These are phyloP conservation scores for Conomelus anceps DNA, from an alignment of 2,888 invertebrate genomes.

Conservation along the genomic window DNA sequence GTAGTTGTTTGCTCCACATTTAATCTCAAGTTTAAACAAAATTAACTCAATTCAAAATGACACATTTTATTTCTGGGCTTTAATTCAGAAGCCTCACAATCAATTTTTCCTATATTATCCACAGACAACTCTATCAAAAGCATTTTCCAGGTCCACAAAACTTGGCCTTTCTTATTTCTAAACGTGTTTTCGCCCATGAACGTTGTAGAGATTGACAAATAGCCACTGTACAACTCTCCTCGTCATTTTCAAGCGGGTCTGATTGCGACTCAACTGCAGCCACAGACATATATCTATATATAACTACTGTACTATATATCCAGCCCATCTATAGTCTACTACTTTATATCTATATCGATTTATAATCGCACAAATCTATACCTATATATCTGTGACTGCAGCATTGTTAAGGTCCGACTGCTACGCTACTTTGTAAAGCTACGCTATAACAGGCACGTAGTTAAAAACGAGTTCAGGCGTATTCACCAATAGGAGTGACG, in stretches of 20 bases:
- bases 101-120: too few species aligned
- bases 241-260: not conserved
- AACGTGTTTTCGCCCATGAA: not conserved
- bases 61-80: too few species aligned
- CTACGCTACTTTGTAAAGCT: not conserved
- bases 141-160: not conserved
- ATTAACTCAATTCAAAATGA: too few species aligned
- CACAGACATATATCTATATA: not conserved
- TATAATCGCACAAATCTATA: too few species aligned
- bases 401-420: not conserved
- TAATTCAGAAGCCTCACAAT: too few species aligned
- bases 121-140: too few species aligned
- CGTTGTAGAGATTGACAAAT: not conserved
- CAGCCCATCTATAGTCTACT: too few species aligned
- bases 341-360: too few species aligned
- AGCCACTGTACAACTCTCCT: not conserved
- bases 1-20: too few species aligned
- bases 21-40: too few species aligned
- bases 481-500: not conserved
- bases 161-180: not conserved
- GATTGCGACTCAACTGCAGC: not conserved
- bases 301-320: too few species aligned
- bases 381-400: too few species aligned
- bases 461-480: not conserved
- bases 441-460: not conserved